Conservation (phyloP, 2,888 invertebrate species). For the Drosophila neutralis region DNA sequence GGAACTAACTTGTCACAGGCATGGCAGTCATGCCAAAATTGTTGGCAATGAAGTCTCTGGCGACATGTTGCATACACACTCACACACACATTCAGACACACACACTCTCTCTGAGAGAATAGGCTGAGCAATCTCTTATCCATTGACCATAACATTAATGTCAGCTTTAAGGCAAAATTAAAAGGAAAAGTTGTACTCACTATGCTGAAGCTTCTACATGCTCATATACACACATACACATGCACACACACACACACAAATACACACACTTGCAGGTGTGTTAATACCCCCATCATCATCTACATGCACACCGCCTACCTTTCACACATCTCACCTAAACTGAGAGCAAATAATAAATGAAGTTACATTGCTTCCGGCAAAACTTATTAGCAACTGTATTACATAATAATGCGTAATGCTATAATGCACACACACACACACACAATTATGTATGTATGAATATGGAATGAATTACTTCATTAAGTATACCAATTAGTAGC, state of each 20-base stretch:
- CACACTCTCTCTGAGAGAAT: conserved; percentile 1
- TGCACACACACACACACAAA: neutral
- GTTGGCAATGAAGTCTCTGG: conserved; percentile 45
- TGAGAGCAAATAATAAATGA: conserved; percentile 44
- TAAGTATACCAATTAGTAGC: neutral
- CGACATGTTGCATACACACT: conserved; percentile 44
- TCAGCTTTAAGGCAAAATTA: conserved; percentile 37
- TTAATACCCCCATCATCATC: neutral
- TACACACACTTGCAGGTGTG: neutral
- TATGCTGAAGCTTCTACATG: conserved; percentile 27
- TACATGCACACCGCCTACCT: neutral
- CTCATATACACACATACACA: neutral
- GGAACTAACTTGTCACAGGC: conserved; percentile 62
- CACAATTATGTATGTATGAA: neutral
- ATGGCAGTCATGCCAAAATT: conserved; percentile 59
- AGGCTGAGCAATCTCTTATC: conserved; percentile 26
- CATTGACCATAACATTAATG: conserved; percentile 41
- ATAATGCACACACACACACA: neutral
- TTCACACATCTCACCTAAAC: neutral
- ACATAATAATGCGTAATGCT: neutral
- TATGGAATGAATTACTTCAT: conserved; percentile 1
- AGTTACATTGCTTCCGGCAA: conserved; percentile 31
- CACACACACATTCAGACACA: conserved; percentile 4
- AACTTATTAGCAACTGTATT: conserved; percentile 44
- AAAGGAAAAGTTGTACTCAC: conserved; percentile 34